Evolutionary conservation across 1,140 invertebrate species (phyloP), one percentile per base, ranked within the genome.

Genomic region (Sogatella furcifera): DNA sequence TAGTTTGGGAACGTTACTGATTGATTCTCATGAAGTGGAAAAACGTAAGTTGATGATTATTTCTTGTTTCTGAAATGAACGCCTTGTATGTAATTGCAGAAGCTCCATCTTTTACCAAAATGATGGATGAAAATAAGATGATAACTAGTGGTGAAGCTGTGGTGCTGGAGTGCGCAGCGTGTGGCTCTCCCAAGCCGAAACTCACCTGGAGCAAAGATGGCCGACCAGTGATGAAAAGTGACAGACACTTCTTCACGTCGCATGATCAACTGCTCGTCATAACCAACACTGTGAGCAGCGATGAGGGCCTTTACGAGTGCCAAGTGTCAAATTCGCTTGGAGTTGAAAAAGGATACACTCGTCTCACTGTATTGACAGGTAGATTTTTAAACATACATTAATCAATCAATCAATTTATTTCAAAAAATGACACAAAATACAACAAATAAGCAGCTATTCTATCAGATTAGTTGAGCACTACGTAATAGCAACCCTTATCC

Each of bases 181-280:
- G 84, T 52, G 90, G 92, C 0, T 88, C 85, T 28, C 93, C 93
- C 4, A 86, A 87, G 70, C 92, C 94, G 6, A 84, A 84, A 59
- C 76, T 97, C n/a, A 82, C 80, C 11, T 98, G 95, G 95, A 80
- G 80, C 14, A 96, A 96, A 78, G 87, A 96, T 74, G 86, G 85
- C 22, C 77, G 80, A 57, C 79, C 83, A 1, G 76, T 96, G 19
- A 73, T 79, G n/a, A 74, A 78, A 28, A 85, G 86, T 0, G 55
- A 66, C 42, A 77, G 81, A 62, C 83, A 88, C 69, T 93, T 89
- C 70, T 89, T 94, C 60, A 88, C 90, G 0, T 85, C 84, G 31
- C 86, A 90, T 71, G 84, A 91, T 76, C 90, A 95, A 69, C 72
- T 95, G 17, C 74, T 97, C 28, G 85, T 96, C 28, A 95, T 96